Evolutionary conservation across 2,113 vertebrate genomes (phyloP).

Genomic region (Aptenodytes patagonicus): DNA sequence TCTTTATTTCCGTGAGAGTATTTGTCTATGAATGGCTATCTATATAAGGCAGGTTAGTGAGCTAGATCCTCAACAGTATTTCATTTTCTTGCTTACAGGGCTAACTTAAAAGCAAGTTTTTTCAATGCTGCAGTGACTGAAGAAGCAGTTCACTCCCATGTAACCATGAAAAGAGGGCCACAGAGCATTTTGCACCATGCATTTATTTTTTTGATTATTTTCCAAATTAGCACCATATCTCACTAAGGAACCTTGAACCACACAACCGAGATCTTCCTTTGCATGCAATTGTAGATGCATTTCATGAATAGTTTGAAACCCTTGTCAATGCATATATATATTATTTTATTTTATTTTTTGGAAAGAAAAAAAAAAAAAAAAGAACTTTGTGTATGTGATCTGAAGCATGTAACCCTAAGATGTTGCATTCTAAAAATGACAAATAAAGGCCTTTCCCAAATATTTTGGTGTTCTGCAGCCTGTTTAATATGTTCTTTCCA

Average conservation of each 20-base stretch:
- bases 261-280: constrained; percentile 87
- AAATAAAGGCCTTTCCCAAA: constrained; percentile 99
- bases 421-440: constrained; percentile 97
- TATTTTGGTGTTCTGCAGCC: constrained; percentile 92
- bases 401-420: constrained; percentile 98
- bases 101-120: constrained; percentile 98
- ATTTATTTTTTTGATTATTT: constrained; percentile 78
- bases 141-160: constrained; percentile 95
- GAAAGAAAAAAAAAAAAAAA: constrained; percentile 70
- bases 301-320: constrained; percentile 84
- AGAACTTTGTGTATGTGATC: constrained; percentile 97
- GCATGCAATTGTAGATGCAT: constrained; percentile 94
- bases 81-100: constrained; percentile 99
- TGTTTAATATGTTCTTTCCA: constrained; percentile 82
- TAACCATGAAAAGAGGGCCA: constrained; percentile 91
- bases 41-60: constrained; percentile 86
- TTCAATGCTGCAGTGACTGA: constrained; percentile 96
- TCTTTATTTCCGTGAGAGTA: constrained; percentile 34
- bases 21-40: constrained; percentile 71
- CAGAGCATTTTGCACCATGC: constrained; percentile 88
- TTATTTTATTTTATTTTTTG: constrained; percentile 73
- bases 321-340: constrained; percentile 93
- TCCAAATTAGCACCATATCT: constrained; percentile 85
- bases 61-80: constrained; percentile 90
- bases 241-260: constrained; percentile 85